phyloP scores from a whole-genome alignment of 1,140 invertebrate genomes.

The Caenorhabditis tropicalis region DNA sequence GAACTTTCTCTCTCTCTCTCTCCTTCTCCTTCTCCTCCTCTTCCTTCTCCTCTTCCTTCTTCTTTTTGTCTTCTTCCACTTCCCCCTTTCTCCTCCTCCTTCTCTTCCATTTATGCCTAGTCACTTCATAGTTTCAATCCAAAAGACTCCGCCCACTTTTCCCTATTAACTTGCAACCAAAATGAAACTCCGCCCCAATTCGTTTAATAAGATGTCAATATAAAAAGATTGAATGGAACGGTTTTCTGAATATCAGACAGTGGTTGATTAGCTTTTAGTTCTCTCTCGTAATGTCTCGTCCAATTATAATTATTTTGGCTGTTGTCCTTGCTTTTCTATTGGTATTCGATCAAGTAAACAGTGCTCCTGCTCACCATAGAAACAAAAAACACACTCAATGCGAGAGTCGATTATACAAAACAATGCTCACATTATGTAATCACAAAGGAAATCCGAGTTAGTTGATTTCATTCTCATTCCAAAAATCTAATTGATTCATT shows the following conservation, averaged over 20 bases:
- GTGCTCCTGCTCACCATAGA: background rate
- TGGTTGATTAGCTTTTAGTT: background rate
- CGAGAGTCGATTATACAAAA: background rate
- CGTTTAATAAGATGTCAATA: background rate
- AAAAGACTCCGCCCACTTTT: background rate
- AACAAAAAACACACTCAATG: background rate
- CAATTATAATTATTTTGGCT: background rate
- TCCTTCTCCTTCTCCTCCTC: background rate
- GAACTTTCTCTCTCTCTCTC: background rate
- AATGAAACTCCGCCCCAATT: slow-evolving; percentile 14
- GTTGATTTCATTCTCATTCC: background rate
- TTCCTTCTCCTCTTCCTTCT: background rate
- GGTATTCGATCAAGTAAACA: background rate
- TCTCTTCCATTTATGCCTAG: no score
- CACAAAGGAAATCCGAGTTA: background rate
- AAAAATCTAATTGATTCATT: background rate
- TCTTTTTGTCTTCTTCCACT: background rate
- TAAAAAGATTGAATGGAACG: background rate
- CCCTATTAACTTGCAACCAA: background rate
- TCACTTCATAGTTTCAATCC: no score
- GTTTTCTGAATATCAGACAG: background rate
- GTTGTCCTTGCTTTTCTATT: background rate
- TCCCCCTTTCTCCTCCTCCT: background rate
- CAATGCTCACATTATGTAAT: background rate
- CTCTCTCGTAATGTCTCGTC: background rate